Evolutionary conservation across 2,797 vertebrate species (phyloP).

Genomic region (Manis crassicaudata): DNA sequence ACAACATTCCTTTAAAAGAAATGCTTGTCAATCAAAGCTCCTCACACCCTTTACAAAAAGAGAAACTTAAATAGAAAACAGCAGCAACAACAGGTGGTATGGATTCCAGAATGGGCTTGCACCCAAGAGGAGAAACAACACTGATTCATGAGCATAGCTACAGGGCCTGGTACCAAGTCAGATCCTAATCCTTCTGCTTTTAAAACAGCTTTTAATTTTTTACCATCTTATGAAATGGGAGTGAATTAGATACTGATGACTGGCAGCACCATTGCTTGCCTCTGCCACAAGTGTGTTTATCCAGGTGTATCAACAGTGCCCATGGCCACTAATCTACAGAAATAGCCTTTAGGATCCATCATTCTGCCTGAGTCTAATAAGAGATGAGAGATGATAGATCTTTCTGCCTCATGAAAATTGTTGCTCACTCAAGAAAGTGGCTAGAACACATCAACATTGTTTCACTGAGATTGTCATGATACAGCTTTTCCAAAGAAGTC

Average conservation of each 20-base stretch:
- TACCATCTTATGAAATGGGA: slow-evolving; percentile 61
- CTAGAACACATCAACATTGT: neutral
- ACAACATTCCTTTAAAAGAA: neutral
- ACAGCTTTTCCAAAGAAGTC: neutral
- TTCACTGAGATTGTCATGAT: slow-evolving; percentile 1
- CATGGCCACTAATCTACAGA: neutral
- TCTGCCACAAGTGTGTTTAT: slow-evolving; percentile 18
- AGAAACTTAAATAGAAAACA: slow-evolving; percentile 63
- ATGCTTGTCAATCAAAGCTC: slow-evolving; percentile 55
- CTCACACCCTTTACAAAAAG: slow-evolving; percentile 14
- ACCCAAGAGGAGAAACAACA: slow-evolving; percentile 64
- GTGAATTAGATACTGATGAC: slow-evolving; percentile 51
- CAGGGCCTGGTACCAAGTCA: slow-evolving; percentile 49
- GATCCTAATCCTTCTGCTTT: slow-evolving; percentile 59
- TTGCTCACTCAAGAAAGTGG: neutral
- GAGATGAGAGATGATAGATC: neutral
- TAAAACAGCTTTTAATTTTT: slow-evolving; percentile 69
- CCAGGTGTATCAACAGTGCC: slow-evolving; percentile 1
- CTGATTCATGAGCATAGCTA: slow-evolving; percentile 64
- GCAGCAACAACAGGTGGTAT: slow-evolving; percentile 58
- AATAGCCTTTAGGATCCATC: neutral
- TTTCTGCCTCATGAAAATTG: neutral
- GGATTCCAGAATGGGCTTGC: slow-evolving; percentile 53
- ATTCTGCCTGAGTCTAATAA: neutral
- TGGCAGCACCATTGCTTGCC: neutral